These are phyloP conservation scores for Tetraneura akinire DNA, from an alignment of 1,140 invertebrate species.

Conservation along the genomic window DNA sequence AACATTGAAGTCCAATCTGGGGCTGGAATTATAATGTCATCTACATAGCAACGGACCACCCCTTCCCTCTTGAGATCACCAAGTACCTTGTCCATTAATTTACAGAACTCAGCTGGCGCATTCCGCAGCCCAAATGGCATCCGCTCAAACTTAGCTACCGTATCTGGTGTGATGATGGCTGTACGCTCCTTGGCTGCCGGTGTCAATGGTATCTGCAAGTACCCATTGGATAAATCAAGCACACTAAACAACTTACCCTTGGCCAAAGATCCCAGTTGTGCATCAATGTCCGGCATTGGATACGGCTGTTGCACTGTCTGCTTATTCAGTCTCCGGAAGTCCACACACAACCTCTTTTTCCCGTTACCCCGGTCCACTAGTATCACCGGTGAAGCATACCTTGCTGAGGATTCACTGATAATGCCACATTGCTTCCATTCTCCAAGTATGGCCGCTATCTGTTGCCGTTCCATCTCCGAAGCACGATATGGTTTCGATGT, in stretches of 20 bases:
- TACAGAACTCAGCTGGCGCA: constrained; percentile 31
- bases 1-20: background rate
- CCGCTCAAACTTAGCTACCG: constrained; percentile 54
- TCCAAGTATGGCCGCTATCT: no score
- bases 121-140: no score
- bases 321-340: constrained; percentile 59
- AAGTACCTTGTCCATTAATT: constrained; percentile 34
- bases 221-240: constrained; percentile 60
- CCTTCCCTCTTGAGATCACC: background rate
- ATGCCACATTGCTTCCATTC: constrained; percentile 50
- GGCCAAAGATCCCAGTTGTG: no score
- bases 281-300: constrained; percentile 64
- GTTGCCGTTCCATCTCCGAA: no score
- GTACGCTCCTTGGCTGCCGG: constrained; percentile 56
- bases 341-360: constrained; percentile 58
- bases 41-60: no score
- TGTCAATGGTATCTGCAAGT: constrained; percentile 58
- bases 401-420: constrained; percentile 54
- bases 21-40: constrained; percentile 2
- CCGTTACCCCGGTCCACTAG: constrained; percentile 46
- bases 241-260: no score
- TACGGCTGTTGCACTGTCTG: constrained; percentile 60
- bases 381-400: constrained; percentile 52
- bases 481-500: no score
- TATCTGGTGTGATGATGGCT: constrained; percentile 52